These are phyloP conservation scores for Caradrina clavipalpis DNA, from an alignment of 2,888 invertebrate genomes.

Conservation along the genomic window DNA sequence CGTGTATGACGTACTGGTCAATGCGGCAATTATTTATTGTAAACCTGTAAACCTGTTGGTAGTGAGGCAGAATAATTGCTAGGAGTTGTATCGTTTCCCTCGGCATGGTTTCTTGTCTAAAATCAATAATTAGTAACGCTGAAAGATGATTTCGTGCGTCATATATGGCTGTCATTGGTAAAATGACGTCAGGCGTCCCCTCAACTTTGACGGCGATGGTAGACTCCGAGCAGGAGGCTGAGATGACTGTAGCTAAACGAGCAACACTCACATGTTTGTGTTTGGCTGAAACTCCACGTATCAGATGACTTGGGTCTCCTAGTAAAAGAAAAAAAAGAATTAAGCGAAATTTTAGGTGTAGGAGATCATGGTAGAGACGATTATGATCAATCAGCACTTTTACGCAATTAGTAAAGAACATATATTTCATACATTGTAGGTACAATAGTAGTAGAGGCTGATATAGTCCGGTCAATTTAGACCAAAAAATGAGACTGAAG, in stretches of 20 bases:
- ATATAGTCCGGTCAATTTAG: no score
- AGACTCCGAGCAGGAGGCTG: background rate
- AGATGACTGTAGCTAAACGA: background rate
- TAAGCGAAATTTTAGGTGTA: background rate
- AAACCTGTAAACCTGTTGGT: slow-evolving; percentile 68
- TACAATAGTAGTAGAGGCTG: no score
- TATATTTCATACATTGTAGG: no score
- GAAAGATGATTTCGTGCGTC: slow-evolving; percentile 68
- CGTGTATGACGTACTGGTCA: slow-evolving; percentile 68
- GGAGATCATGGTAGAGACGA: no score
- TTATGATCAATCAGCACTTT: no score
- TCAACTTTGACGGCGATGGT: background rate
- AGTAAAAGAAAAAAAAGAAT: slow-evolving; percentile 12
- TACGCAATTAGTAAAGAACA: no score
- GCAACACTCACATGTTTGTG: background rate
- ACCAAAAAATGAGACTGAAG: no score
- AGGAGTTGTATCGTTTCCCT: slow-evolving; percentile 71
- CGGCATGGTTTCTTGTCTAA: slow-evolving; percentile 59
- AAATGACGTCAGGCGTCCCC: slow-evolving; percentile 16
- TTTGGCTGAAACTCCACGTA: background rate
- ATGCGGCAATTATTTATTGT: slow-evolving; percentile 68
- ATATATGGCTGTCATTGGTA: slow-evolving; percentile 67
- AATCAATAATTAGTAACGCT: slow-evolving; percentile 68
- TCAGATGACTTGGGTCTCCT: slow-evolving; percentile 60
- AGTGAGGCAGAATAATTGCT: slow-evolving; percentile 65